Evolutionary conservation across 2,797 vertebrate species (phyloP).

Genomic region (Triplophysa bombifrons): DNA sequence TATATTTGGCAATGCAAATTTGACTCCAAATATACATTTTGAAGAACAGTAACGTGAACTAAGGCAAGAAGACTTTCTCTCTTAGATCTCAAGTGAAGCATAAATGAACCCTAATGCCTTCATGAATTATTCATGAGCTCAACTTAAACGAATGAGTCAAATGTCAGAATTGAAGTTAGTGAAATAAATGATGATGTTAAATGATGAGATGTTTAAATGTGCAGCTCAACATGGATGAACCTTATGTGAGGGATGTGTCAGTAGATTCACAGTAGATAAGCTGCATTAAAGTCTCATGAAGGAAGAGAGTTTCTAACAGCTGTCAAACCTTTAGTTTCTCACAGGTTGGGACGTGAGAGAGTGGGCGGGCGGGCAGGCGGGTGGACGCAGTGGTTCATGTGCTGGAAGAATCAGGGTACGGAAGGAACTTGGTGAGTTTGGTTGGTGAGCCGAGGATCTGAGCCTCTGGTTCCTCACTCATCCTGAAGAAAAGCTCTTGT

Average conservation of each 20-base stretch:
- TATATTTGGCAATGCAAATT: slow-evolving; percentile 46
- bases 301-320: background rate
- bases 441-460: slow-evolving; percentile 77
- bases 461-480: slow-evolving; percentile 72
- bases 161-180: background rate
- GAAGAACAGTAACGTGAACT: background rate
- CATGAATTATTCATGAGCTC: background rate
- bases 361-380: too few species aligned
- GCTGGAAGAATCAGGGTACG: slow-evolving; percentile 80
- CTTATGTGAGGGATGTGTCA: too few species aligned
- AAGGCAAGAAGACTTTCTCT: too few species aligned
- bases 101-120: background rate
- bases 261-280: background rate
- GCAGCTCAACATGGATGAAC: background rate
- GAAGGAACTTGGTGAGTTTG: slow-evolving; percentile 88
- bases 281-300: background rate
- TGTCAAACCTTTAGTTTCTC: background rate
- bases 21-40: slow-evolving; percentile 2
- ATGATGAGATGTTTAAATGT: background rate
- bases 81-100: background rate
- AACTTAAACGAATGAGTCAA: background rate
- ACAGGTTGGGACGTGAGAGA: background rate
- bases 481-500: slow-evolving; percentile 91
- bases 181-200: background rate
- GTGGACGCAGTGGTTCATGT: slow-evolving; percentile 61